Base-by-base conservation (phyloP, 2,113 vertebrate genomes). In the Puntigrus tetrazona region DNA sequence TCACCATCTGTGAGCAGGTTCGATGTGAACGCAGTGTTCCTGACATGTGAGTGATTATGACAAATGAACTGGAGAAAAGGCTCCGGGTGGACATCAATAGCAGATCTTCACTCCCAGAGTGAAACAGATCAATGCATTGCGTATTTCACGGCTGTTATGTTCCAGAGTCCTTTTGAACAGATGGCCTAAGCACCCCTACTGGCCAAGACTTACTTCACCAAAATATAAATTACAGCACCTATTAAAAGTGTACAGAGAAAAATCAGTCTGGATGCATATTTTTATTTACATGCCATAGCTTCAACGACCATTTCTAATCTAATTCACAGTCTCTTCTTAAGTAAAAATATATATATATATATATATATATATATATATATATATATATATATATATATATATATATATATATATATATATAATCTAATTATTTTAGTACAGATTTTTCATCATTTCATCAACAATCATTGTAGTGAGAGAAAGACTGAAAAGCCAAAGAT, bases 41-140 rank as follows among this genome's bases (percentile, higher is more conserved):
- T 86, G 93, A 91, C 85, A 27, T 94, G 94, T 50, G 93, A 95
- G 89, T 82, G 82, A 69, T 90, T 89, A 89, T 93, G 94, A 94
- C 93, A 92, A 92, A 93, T 92, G 92, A 92, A 93, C 93, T 92
- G 91, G 59, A 93, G 92, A 78, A 90, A 88, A 91, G n/a, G 91
- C 93, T 91, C 91, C 88, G 92, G 92, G 91, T 92, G 91, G 90
- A 89, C 84, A 89, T 89, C 91, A 82, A 88, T 92, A 91, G 70
- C 89, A 93, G 93, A 94, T 94, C 45, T 92, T 86, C 85, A 91
- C 90, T 92, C 90, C 91, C 91, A 86, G 83, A 88, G 88, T 83
- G 83, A 82, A 85, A 88, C 86, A 88, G 52, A 87, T 81, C 93
- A 92, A 94, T 94, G 89, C 88, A 93, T 91, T 87, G 89, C 79